A percentile compares a stretch with the other conserved stretches of the same genome.
These are phyloP conservation scores for Solenopsis fugax DNA, from an alignment of 1,140 invertebrate species.

Conservation along the genomic window DNA sequence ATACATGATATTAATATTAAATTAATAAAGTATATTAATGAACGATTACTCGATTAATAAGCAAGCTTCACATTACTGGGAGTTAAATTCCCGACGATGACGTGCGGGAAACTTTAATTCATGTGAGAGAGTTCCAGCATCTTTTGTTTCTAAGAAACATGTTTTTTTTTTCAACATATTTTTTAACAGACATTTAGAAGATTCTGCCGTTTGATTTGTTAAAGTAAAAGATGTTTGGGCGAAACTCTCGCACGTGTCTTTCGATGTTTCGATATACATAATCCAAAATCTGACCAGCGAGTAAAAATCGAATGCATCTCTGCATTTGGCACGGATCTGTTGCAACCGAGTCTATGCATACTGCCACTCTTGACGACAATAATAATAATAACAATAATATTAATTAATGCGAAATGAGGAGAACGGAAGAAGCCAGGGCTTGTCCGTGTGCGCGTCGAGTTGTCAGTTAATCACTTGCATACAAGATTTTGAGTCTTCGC, in stretches of 20 bases:
- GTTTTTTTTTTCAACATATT: background rate
- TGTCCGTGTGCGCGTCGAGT: conserved; percentile 19
- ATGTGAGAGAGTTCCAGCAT: background rate
- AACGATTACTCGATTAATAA: background rate
- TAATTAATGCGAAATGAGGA: conserved; percentile 28
- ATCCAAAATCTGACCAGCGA: conserved; percentile 31
- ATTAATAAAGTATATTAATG: no score
- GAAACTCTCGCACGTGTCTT: conserved; percentile 10
- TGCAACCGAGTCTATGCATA: conserved; percentile 72
- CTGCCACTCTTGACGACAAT: conserved; percentile 23
- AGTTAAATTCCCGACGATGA: conserved; percentile 41
- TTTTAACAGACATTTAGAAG: background rate
- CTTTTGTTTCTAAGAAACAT: background rate
- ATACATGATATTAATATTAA: background rate
- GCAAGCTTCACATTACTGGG: background rate
- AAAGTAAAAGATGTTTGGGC: background rate
- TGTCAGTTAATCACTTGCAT: conserved; percentile 56
- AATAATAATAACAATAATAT: conserved; percentile 47
- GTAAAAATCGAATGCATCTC: conserved; percentile 63
- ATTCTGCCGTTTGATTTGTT: background rate
- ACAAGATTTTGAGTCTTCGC: conserved; percentile 59
- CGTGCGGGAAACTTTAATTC: background rate
- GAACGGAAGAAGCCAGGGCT: conserved; percentile 16
- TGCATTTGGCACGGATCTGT: conserved; percentile 77
- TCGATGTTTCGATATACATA: conserved; percentile 47